Evolutionary conservation across 2,113 vertebrate genomes (phyloP), one percentile per base, ranked within the genome.

Genomic region (Nothobranchius kuhntae): DNA sequence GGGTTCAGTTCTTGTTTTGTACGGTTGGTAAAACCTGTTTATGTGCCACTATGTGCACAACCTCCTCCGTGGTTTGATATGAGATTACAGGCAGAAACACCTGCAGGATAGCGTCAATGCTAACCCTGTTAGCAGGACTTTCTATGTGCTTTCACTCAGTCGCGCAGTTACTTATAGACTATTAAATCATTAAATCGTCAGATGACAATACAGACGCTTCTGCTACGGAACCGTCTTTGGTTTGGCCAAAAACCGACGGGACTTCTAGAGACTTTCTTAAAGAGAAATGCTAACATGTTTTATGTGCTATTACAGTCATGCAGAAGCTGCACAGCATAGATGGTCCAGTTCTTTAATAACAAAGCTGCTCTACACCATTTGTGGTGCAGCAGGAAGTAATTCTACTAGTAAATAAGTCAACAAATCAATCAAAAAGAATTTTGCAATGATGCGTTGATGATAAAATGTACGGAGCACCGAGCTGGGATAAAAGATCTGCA

Each of bases 391-490:
- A 40, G 38, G 38, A 5, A 9, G 38, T 40, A 40, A 40, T 40
- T 40, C 6, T 40, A 7, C 36, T 21, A 30, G 4, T 30, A 30
- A 30, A 3, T 30, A 30, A 40, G 38, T 9, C 38, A 40, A 40
- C 38, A 40, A 40, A 40, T 3, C 38, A 40, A 40, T 40, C 38
- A 40, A 9, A 40, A 40, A 40, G 4, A 40, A 4, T 53, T 52
- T 57, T 2, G 26, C 9, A 3, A 44, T 12, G 17, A 72, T 61
- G 36, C 17, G 14, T 47, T 69, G 63, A 75, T 70, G 61, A 55
- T 77, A 63, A 72, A 88, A 66, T 70, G 54, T 69, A 68, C 36
- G 46, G 35, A 50, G 63, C 51, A 73, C 65, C 55, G 13, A 47
- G 42, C 7, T 52, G 48, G 58, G 36, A 77, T 59, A 76, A 82